Base-by-base conservation (phyloP, 2,888 invertebrate species). In the Eubasilissa splendida region DNA sequence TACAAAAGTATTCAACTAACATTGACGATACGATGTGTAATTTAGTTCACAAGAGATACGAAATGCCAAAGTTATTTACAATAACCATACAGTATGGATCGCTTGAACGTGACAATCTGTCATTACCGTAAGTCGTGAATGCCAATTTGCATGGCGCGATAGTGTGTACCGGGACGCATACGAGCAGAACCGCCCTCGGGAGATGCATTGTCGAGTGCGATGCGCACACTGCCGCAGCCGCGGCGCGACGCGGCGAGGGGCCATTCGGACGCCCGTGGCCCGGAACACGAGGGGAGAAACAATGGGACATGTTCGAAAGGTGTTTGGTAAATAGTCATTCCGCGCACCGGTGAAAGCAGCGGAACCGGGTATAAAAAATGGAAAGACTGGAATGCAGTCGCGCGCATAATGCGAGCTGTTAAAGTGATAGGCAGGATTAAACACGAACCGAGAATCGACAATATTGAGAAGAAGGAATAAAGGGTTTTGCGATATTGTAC, bases 241-340 rank as follows among this genome's bases (percentile, higher is more conserved):
- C 22, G 22, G 54, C 7, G 70, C 14, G 70, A 53, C n/a, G 52
- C 22, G 22, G 54, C 7, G 70, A 52, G 70, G 70, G 54, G 71
- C 42, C 53, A 54, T 22, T 56, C 71, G 33, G 71, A 53, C 22
- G 50, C 14, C 68, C 52, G 14, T 52, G 52, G 68, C 50, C 33
- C 14, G 42, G 42, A 68, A 68, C 33, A 14, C 50, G 22, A 22
- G 71, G 71, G 71, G 54, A 71, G 31, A 71, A 53, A 71, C 71
- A 71, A 71, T 71, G 54, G 11, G 54, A 52, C 53, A 53, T 14
- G 53, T 54, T 10, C 22, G 54, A 71, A 71, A 33, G 71, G 71
- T 53, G 22, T 53, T 71, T 31, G 54, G 53, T 71, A 54, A 71
- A 71, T 54, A 71, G 54, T 54, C 54, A 71, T 71, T 68, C 68